Conservation (phyloP, 1,140 invertebrate species). For the Atta colombica region DNA sequence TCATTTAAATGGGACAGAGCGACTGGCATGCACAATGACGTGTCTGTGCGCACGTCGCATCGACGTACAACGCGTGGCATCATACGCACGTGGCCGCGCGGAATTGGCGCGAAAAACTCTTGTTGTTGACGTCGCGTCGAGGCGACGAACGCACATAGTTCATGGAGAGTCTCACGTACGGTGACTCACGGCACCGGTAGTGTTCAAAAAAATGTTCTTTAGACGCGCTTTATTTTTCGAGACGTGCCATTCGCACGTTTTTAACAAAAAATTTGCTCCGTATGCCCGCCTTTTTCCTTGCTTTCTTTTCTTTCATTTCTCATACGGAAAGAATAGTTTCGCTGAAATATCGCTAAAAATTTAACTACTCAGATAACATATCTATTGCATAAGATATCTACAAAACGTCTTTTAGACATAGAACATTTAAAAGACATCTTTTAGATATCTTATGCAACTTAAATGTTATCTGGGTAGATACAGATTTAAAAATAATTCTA, state of each 20-base stretch:
- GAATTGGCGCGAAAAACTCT: constrained; percentile 73
- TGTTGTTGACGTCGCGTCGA: neutral
- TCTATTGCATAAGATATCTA: no score
- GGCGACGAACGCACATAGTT: neutral
- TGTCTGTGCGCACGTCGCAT: constrained; percentile 16
- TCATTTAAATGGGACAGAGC: neutral
- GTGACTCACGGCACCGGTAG: neutral
- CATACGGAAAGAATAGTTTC: no score
- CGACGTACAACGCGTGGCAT: constrained; percentile 41
- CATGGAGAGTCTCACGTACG: neutral
- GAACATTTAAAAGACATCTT: no score
- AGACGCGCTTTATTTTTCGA: no score
- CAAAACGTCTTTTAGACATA: no score
- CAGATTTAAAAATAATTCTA: no score
- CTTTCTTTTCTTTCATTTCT: neutral
- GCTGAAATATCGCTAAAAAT: no score
- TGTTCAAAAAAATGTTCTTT: neutral
- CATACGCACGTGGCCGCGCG: constrained; percentile 63
- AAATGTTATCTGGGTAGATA: no score
- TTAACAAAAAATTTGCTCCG: neutral
- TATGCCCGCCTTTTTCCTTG: neutral
- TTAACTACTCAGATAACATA: no score
- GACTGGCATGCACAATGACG: neutral
- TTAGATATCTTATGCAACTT: no score
- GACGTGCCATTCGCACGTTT: neutral